These are phyloP conservation scores for Sphaerophoria rueppellii DNA, from an alignment of 2,888 invertebrate species.

Conservation along the genomic window DNA sequence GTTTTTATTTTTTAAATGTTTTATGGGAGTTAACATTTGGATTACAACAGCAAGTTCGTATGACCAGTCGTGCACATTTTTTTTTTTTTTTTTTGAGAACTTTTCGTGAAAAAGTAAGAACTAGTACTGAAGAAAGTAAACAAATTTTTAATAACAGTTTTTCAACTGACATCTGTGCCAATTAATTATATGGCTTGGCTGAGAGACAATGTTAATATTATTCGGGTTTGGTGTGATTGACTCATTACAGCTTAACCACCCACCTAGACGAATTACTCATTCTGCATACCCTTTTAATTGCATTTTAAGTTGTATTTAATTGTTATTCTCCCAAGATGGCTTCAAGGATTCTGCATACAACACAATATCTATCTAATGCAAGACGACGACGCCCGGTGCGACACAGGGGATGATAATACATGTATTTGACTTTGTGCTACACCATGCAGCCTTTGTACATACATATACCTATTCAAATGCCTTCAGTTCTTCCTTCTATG, in stretches of 20 bases:
- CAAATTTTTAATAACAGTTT: conserved; percentile 37
- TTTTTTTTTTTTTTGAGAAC: too few species aligned
- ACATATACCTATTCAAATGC: conserved; percentile 24
- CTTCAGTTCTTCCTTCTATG: conserved; percentile 16
- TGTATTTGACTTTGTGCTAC: conserved; percentile 20
- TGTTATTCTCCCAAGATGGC: conserved; percentile 48
- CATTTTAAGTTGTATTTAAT: conserved; percentile 64
- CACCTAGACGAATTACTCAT: conserved; percentile 14
- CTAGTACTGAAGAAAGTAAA: background rate
- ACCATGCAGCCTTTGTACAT: background rate
- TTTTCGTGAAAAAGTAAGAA: too few species aligned
- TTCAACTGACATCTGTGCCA: conserved; percentile 32
- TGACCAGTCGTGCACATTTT: too few species aligned
- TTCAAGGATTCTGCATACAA: conserved; percentile 32
- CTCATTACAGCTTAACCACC: background rate
- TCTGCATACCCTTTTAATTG: conserved; percentile 52
- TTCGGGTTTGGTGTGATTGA: conserved; percentile 49
- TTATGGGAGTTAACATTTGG: too few species aligned
- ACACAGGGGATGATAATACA: background rate
- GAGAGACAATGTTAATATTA: conserved; percentile 44
- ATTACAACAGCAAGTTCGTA: too few species aligned
- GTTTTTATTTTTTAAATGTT: too few species aligned
- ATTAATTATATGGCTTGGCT: conserved; percentile 42
- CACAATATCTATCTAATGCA: background rate
- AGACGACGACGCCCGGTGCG: too few species aligned